Conservation (phyloP, 2,797 vertebrate genomes). For the Pipistrellus pygmaeus region DNA sequence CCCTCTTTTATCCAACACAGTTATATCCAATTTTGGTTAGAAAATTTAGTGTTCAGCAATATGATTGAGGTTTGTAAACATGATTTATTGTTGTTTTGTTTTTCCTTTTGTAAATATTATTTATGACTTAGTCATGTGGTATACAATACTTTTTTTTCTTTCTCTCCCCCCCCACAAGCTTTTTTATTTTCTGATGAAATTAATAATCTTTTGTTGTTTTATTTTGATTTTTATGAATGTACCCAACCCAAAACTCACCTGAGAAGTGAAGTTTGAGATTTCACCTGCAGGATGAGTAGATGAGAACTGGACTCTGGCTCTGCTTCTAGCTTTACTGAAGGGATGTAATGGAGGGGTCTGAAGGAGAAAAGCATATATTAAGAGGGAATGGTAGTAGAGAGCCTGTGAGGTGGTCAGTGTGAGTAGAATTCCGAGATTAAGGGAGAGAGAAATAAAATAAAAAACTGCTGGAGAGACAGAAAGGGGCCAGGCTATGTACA, state of each 20-base stretch:
- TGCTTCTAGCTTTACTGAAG: no score
- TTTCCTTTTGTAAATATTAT: no score
- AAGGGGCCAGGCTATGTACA: background rate
- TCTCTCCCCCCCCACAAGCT: background rate
- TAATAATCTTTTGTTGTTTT: constrained; percentile 17
- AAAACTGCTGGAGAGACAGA: background rate
- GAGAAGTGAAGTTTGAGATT: background rate
- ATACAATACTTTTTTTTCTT: background rate
- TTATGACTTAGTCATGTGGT: background rate
- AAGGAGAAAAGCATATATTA: background rate
- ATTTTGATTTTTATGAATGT: background rate
- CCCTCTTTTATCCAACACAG: background rate
- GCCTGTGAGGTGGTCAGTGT: background rate
- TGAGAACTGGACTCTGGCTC: background rate
- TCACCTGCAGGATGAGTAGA: background rate
- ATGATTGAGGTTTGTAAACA: background rate
- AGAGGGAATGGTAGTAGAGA: background rate
- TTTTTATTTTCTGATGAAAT: background rate
- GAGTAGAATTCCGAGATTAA: background rate
- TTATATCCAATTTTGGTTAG: constrained; percentile 6
- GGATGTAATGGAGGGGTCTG: background rate
- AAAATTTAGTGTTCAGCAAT: constrained; percentile 10
- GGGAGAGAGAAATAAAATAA: background rate
- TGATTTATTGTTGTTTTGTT: no score
- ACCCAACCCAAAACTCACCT: background rate